These are phyloP conservation scores for Siniperca undulata DNA, from an alignment of 2,797 vertebrate species.

Conservation along the genomic window DNA sequence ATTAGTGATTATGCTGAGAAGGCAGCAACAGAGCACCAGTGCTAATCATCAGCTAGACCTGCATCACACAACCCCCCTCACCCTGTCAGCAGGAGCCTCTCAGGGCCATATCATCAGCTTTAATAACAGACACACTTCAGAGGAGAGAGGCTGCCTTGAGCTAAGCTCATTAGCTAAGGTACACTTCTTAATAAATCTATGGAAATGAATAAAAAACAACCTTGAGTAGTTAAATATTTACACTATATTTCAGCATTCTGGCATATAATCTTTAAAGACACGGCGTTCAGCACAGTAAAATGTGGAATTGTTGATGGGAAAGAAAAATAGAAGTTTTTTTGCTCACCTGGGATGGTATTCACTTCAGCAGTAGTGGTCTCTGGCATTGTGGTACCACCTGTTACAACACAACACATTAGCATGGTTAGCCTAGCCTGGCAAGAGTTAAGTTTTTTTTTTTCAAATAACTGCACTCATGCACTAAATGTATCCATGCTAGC, in stretches of 20 bases:
- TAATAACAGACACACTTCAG: constrained; percentile 75
- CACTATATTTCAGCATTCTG: constrained; percentile 1
- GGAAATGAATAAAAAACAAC: constrained; percentile 40
- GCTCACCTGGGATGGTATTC: constrained; percentile 82
- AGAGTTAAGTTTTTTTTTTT: background rate
- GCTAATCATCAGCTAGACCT: constrained; percentile 77
- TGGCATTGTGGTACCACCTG: constrained; percentile 77
- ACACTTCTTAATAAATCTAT: constrained; percentile 36
- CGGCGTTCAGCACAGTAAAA: background rate
- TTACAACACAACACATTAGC: constrained; percentile 44
- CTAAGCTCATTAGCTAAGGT: constrained; percentile 53
- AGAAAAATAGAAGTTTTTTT: background rate
- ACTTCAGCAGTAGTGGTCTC: constrained; percentile 80
- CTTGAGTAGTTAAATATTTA: constrained; percentile 23
- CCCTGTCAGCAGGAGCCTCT: constrained; percentile 65
- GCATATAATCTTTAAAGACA: background rate
- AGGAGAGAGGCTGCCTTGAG: constrained; percentile 28
- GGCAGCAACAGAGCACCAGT: constrained; percentile 77
- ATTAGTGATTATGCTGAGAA: constrained; percentile 86
- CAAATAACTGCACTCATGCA: constrained; percentile 15
- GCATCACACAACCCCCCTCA: constrained; percentile 69
- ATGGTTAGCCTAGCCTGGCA: constrained; percentile 31
- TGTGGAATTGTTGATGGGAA: background rate
- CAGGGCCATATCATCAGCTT: constrained; percentile 72
- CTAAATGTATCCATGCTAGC: constrained; percentile 32